Conservation (phyloP, 2,797 vertebrate species). For the Cossypha polioptera region DNA sequence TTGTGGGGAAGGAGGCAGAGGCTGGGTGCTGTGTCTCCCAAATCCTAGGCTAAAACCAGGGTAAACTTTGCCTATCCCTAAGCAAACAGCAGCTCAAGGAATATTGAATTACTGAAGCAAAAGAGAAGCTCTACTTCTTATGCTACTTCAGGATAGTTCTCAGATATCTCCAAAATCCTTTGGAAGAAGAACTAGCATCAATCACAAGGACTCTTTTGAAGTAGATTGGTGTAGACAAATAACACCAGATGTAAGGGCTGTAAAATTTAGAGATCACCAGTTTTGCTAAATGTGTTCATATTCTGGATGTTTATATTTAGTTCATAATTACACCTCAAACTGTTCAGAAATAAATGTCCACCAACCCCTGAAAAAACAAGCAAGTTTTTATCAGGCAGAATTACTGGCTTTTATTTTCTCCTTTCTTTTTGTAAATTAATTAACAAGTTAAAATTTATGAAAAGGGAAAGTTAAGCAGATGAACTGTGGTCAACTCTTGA, state of each 20-base stretch:
- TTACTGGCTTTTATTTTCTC: not conserved
- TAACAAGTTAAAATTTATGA: not conserved
- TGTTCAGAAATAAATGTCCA: not conserved
- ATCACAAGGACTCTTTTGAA: no score
- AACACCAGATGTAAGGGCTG: no score
- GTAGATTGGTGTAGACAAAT: no score
- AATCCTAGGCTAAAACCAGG: not conserved
- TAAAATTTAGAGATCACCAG: no score
- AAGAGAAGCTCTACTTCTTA: no score
- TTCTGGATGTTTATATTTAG: no score
- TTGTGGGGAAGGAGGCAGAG: not conserved
- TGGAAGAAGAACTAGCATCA: no score
- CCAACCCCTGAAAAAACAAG: not conserved
- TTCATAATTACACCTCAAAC: no score
- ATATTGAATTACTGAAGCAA: not conserved
- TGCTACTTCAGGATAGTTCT: no score
- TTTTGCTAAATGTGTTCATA: no score
- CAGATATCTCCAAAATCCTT: no score
- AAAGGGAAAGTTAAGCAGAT: not conserved
- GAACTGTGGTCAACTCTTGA: not conserved
- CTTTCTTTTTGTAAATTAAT: not conserved
- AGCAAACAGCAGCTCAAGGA: not conserved
- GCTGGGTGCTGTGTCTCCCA: accelerated
- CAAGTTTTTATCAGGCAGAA: not conserved
- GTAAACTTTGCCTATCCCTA: not conserved